Conservation (phyloP, 2,113 vertebrate species). For the Alligator sinensis region DNA sequence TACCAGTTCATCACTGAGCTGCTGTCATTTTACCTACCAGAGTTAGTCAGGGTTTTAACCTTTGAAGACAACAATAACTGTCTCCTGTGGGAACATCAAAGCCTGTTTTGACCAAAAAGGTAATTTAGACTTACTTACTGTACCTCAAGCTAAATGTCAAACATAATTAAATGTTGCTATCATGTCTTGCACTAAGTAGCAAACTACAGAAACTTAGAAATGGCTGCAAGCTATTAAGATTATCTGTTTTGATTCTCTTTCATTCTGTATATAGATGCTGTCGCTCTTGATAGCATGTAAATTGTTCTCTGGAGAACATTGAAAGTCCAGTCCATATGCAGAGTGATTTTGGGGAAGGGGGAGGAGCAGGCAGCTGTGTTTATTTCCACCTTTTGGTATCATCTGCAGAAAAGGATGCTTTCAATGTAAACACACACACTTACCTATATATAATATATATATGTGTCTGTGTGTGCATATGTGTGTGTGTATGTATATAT, state of each 20-base stretch:
- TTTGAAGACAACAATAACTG: slow-evolving; percentile 62
- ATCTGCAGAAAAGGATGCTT: not conserved
- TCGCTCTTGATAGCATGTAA: not conserved
- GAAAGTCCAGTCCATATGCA: not conserved
- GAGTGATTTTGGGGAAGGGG: not conserved
- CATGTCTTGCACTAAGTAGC: slow-evolving; percentile 37
- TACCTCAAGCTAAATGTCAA: slow-evolving; percentile 71
- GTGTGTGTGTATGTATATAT: not conserved
- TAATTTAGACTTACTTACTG: slow-evolving; percentile 67
- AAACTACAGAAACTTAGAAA: not conserved
- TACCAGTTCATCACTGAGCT: not conserved
- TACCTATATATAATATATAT: not conserved
- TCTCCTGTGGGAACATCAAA: slow-evolving; percentile 62
- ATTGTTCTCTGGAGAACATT: not conserved
- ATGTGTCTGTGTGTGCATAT: accelerated
- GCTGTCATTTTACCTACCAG: slow-evolving; percentile 35
- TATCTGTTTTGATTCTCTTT: not conserved
- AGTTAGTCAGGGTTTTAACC: slow-evolving; percentile 47
- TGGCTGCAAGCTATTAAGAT: not conserved
- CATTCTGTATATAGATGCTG: not conserved
- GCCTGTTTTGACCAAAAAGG: slow-evolving; percentile 53
- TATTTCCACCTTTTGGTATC: not conserved
- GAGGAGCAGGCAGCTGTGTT: not conserved
- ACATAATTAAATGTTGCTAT: slow-evolving; percentile 56
- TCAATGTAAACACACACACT: too few relatives aligned